Conservation (phyloP, 2,113 vertebrate species). For the Daubentonia madagascariensis region DNA sequence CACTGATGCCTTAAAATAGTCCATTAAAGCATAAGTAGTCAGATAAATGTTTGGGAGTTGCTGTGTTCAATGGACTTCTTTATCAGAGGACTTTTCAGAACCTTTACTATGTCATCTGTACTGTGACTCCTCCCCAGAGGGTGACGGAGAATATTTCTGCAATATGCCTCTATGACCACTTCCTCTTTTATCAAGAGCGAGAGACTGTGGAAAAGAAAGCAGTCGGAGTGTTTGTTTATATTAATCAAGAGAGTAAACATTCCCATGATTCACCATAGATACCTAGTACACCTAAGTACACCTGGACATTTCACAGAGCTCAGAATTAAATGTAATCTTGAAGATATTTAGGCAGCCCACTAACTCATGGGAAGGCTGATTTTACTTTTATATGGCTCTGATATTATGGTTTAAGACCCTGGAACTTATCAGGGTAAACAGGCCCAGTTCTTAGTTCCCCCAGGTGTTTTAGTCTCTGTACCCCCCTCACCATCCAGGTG, state of each 20-base stretch:
- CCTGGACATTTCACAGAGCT: not conserved
- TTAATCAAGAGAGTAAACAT: not conserved
- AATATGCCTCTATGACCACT: not conserved
- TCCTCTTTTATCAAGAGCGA: not conserved
- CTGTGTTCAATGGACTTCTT: not conserved
- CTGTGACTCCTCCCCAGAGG: not conserved
- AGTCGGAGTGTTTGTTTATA: not conserved
- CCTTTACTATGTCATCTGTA: not conserved
- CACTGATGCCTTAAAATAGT: not conserved
- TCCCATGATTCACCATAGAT: not conserved
- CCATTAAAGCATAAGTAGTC: not conserved
- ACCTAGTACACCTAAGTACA: not conserved
- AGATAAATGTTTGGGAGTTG: not conserved
- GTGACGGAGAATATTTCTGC: not conserved
- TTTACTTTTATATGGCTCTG: not conserved
- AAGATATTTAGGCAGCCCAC: not conserved
- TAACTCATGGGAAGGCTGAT: not conserved
- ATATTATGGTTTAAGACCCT: not conserved
- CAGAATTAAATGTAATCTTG: constrained; percentile 8
- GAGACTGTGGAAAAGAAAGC: not conserved
- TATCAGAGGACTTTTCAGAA: not conserved
- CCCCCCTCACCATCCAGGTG: not conserved
- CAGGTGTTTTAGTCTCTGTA: not conserved
- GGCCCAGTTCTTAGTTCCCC: not conserved
- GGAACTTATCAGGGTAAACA: not conserved